Percentiles rank a stretch among this genome's conserved stretches.
Evolutionary conservation across 1,140 invertebrate species (phyloP).

Genomic region (Drusus annulatus): DNA sequence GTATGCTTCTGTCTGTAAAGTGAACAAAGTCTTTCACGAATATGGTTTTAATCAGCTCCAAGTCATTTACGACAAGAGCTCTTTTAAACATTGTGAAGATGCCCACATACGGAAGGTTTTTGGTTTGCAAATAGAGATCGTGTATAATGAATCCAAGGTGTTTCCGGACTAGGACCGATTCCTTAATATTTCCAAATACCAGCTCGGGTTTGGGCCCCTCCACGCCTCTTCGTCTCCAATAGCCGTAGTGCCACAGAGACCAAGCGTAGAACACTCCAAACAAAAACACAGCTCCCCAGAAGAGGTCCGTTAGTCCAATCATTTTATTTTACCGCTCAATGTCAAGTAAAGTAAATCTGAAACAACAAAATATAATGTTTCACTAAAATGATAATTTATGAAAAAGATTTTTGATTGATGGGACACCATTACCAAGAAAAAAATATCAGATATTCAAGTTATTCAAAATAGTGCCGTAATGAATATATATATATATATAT

Average conservation of each 20-base stretch:
- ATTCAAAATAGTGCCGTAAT: too few relatives aligned
- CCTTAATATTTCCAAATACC: constrained; percentile 62
- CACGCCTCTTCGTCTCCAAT: constrained; percentile 65
- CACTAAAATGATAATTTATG: too few relatives aligned
- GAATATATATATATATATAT: too few relatives aligned
- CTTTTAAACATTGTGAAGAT: constrained; percentile 67
- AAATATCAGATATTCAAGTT: too few relatives aligned
- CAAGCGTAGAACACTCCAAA: neutral
- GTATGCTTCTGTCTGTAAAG: constrained; percentile 69
- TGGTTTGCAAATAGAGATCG: constrained; percentile 55
- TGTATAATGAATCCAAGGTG: constrained; percentile 60
- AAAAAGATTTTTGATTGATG: too few relatives aligned
- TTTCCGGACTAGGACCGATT: constrained; percentile 7
- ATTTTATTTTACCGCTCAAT: constrained; percentile 39
- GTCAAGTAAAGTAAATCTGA: neutral
- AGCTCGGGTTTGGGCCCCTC: constrained; percentile 61
- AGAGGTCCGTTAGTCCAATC: constrained; percentile 25
- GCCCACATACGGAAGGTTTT: constrained; percentile 60
- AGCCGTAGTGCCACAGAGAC: constrained; percentile 59
- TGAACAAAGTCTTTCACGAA: constrained; percentile 74
- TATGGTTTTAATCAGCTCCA: constrained; percentile 75
- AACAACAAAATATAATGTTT: too few relatives aligned
- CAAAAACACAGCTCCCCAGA: neutral
- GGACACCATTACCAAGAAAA: too few relatives aligned
- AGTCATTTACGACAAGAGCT: constrained; percentile 70